Evolutionary conservation across 2,888 invertebrate species (phyloP).

Genomic region (Caenorhabditis panamensis): DNA sequence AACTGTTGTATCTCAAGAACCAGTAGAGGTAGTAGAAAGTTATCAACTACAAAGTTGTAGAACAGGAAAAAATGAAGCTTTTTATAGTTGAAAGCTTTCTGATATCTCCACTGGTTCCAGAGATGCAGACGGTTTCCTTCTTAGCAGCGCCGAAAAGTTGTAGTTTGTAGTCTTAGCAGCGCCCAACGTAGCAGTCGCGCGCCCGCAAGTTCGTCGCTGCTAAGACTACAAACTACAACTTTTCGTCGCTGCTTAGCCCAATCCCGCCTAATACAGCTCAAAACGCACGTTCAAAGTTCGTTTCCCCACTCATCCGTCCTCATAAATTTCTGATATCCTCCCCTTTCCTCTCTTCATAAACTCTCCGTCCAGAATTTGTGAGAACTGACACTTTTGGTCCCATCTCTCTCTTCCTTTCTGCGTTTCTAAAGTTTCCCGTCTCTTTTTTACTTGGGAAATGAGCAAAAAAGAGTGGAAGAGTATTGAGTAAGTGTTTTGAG

Average conservation of each 20-base stretch:
- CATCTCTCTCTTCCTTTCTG: background rate
- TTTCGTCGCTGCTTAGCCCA: no score
- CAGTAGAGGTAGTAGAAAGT: no score
- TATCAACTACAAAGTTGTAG: no score
- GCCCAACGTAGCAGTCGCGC: background rate
- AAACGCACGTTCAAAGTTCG: background rate
- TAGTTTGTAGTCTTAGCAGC: background rate
- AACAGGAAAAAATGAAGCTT: no score
- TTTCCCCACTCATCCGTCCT: background rate
- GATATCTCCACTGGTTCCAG: no score
- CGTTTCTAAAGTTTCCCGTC: background rate
- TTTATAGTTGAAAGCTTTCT: no score
- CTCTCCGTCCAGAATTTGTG: constrained; percentile 1
- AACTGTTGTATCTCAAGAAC: no score
- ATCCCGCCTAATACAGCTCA: no score
- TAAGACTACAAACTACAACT: background rate
- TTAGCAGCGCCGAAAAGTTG: background rate
- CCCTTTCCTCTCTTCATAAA: background rate
- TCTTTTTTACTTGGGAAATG: background rate
- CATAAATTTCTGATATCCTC: constrained; percentile 15
- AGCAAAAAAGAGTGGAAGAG: background rate
- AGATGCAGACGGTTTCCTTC: background rate
- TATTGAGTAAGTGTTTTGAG: background rate
- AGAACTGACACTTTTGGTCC: background rate
- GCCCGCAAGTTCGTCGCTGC: no score